Percentiles rank a stretch among this genome's conserved stretches.
Evolutionary conservation across 2,113 vertebrate species (phyloP).

Genomic region (Neopipo cinnamomea): DNA sequence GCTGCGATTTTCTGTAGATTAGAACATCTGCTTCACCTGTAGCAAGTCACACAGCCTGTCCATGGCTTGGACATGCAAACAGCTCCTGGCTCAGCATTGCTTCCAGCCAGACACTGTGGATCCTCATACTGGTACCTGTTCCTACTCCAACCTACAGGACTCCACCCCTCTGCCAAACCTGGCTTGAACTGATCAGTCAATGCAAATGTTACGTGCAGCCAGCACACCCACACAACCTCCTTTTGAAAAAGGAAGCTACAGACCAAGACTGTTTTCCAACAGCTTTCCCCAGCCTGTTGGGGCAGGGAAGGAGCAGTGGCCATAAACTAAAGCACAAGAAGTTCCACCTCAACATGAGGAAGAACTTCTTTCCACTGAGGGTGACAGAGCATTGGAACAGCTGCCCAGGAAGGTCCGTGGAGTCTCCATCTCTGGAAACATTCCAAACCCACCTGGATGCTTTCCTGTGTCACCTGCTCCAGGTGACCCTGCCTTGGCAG

Average conservation of each 20-base stretch:
- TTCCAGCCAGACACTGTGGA: neutral
- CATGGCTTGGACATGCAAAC: neutral
- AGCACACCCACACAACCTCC: neutral
- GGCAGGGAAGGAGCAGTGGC: neutral
- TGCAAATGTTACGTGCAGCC: neutral
- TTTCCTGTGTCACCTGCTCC: neutral
- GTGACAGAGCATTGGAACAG: neutral
- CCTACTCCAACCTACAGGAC: neutral
- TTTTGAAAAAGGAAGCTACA: neutral
- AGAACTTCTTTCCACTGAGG: neutral
- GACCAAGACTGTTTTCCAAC: neutral
- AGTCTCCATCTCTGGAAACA: neutral
- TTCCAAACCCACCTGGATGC: neutral
- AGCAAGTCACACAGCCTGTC: neutral
- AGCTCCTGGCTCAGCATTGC: neutral
- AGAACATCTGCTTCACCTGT: neutral
- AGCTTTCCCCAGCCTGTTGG: neutral
- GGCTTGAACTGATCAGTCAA: neutral
- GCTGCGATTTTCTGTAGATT: neutral
- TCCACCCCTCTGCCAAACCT: neutral
- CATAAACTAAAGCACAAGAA: neutral
- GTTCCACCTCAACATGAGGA: neutral
- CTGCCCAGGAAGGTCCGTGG: fast-evolving
- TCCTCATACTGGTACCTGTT: neutral
- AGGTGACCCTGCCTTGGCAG: neutral